Evolutionary conservation across 2,797 vertebrate species (phyloP).

Genomic region (Limnodromus scolopaceus): DNA sequence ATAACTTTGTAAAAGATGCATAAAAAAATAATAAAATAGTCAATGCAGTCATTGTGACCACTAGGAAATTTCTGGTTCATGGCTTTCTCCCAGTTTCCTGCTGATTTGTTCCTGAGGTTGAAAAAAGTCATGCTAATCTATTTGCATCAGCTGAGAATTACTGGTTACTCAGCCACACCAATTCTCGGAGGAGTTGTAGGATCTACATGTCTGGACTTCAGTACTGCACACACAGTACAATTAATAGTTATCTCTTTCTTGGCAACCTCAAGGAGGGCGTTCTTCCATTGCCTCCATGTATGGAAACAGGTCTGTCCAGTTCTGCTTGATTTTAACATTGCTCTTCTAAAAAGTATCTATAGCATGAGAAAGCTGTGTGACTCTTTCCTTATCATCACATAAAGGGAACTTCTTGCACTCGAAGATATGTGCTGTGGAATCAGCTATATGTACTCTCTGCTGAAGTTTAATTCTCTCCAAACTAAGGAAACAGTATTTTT

Average conservation of each 20-base stretch:
- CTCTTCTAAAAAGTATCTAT: not conserved
- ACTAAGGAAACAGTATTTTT: not conserved
- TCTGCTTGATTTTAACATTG: not conserved
- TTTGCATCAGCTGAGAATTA: not conserved
- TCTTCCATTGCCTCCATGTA: not conserved
- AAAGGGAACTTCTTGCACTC: not conserved
- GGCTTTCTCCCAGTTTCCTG: not conserved
- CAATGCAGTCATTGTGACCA: not conserved
- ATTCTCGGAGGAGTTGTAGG: not conserved
- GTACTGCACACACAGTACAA: not conserved
- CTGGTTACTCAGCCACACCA: not conserved
- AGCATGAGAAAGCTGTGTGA: not conserved
- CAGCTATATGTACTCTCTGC: not conserved
- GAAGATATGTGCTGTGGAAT: not conserved
- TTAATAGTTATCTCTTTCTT: not conserved
- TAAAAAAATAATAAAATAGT: not conserved
- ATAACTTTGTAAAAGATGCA: not conserved
- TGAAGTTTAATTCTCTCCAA: not conserved
- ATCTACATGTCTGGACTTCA: not conserved
- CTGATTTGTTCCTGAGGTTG: not conserved
- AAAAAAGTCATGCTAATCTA: not conserved
- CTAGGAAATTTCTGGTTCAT: not conserved
- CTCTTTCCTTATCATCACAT: not conserved
- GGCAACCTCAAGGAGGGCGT: not conserved
- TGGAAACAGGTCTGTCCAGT: not conserved